phyloP scores from a whole-genome alignment of 1,140 invertebrate species.

The Halictus rubicundus region DNA sequence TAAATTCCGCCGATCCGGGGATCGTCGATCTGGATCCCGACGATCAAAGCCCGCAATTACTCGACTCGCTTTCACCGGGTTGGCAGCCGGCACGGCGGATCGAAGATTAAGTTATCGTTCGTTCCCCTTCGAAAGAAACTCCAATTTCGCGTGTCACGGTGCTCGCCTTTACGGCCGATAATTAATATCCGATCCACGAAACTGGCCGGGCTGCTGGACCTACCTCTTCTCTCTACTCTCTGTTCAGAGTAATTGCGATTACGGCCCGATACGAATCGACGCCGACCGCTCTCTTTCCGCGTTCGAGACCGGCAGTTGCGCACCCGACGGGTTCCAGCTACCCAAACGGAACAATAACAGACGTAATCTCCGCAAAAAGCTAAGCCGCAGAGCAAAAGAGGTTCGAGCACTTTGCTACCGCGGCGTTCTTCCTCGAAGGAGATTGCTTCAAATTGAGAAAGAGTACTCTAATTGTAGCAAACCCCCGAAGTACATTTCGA shows the following conservation, averaged over 20 bases:
- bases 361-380: neutral
- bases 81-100: neutral
- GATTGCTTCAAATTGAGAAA: no score
- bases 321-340: neutral
- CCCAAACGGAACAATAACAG: neutral
- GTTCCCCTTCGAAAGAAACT: neutral
- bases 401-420: no score
- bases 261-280: neutral
- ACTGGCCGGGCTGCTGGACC: no score
- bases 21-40: neutral
- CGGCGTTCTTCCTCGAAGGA: no score
- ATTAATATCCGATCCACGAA: neutral
- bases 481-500: no score
- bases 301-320: neutral
- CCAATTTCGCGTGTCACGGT: neutral
- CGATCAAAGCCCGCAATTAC: neutral
- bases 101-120: constrained; percentile 23
- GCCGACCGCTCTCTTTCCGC: no score
- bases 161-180: neutral
- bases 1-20: neutral
- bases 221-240: no score
- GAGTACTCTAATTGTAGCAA: no score
- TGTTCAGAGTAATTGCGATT: neutral
- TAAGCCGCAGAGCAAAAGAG: neutral
- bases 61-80: neutral